These are phyloP conservation scores for Cairina moschata DNA, from an alignment of 2,113 vertebrate species.

Conservation along the genomic window DNA sequence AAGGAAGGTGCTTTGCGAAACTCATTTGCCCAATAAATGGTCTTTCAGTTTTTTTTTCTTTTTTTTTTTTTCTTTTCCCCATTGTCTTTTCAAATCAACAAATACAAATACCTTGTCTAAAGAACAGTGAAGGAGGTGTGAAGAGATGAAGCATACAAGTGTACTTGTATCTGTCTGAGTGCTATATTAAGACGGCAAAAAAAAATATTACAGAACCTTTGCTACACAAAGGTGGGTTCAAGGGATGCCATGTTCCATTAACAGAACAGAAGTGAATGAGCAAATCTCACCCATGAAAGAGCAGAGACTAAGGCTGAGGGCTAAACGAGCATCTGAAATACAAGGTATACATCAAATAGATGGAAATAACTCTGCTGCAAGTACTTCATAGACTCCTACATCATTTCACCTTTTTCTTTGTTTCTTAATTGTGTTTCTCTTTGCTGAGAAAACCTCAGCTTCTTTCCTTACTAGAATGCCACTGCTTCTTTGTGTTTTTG, in stretches of 20 bases:
- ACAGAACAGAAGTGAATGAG: background rate
- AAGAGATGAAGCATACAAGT: background rate
- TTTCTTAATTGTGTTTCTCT: background rate
- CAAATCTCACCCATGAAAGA: background rate
- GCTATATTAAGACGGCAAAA: background rate
- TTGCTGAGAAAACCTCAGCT: slow-evolving; percentile 1
- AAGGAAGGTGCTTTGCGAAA: background rate
- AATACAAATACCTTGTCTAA: background rate
- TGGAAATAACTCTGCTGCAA: background rate
- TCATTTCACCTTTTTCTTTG: background rate
- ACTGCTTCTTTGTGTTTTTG: background rate
- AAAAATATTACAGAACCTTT: background rate
- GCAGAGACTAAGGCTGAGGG: background rate
- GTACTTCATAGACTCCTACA: background rate
- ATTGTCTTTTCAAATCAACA: background rate
- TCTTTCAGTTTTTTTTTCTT: background rate
- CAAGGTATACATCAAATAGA: background rate
- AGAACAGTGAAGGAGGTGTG: background rate
- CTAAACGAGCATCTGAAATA: background rate
- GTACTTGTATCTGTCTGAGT: background rate
- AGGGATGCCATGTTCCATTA: background rate
- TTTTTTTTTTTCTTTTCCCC: background rate
- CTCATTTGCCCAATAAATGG: background rate
- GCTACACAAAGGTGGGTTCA: background rate
- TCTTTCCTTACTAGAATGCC: background rate